These are phyloP conservation scores for Nymphalis io DNA, from an alignment of 1,140 invertebrate species.

Conservation along the genomic window DNA sequence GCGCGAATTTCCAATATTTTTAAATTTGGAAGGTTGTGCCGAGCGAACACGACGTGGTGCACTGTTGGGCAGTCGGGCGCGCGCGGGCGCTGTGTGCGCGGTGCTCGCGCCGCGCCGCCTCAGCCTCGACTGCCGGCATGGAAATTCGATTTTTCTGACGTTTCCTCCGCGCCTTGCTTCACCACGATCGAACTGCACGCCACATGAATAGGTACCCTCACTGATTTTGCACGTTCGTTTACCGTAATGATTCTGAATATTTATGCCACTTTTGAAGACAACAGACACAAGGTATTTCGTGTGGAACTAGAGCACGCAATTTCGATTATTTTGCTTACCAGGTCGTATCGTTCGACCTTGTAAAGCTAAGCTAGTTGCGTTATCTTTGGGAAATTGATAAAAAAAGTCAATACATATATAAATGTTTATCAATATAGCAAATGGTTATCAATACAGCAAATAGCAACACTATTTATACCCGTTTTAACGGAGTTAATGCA, in stretches of 20 bases:
- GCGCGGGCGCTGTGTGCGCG: slow-evolving; percentile 70
- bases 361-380: slow-evolving; percentile 10
- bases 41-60: slow-evolving; percentile 32
- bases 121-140: slow-evolving; percentile 74
- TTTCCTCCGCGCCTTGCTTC: slow-evolving; percentile 77
- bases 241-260: slow-evolving; percentile 57
- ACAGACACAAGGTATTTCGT: slow-evolving; percentile 50
- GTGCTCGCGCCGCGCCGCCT: slow-evolving; percentile 75
- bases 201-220: slow-evolving; percentile 58
- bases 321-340: slow-evolving; percentile 48
- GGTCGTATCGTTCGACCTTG: slow-evolving; percentile 32
- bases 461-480: neutral
- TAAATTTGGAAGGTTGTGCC: slow-evolving; percentile 45
- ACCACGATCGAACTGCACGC: slow-evolving; percentile 77
- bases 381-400: slow-evolving; percentile 23
- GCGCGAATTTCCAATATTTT: slow-evolving; percentile 39
- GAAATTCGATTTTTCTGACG: slow-evolving; percentile 80
- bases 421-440: too few relatives aligned
- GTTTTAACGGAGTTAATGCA: slow-evolving; percentile 18
- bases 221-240: slow-evolving; percentile 75
- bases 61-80: slow-evolving; percentile 49
- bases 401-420: neutral
- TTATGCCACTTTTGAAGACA: slow-evolving; percentile 62
- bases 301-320: slow-evolving; percentile 51
- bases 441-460: too few relatives aligned